Percentiles rank a stretch among this genome's conserved stretches.
Evolutionary conservation across 1,140 invertebrate genomes (phyloP).

Genomic region (Marisa cornuarietis): DNA sequence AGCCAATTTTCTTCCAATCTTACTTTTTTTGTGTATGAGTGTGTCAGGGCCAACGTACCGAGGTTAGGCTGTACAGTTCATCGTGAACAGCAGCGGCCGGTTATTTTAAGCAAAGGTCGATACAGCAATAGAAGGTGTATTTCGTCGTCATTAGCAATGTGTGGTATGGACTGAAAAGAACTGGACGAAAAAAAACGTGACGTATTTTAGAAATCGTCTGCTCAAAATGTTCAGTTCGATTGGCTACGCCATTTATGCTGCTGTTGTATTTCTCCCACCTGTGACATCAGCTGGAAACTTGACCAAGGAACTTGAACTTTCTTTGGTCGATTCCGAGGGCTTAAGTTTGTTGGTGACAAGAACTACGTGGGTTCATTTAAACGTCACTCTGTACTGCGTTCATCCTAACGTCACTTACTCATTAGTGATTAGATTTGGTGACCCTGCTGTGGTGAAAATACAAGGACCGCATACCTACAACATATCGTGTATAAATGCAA

Average conservation of each 20-base stretch:
- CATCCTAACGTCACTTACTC: conserved; percentile 14
- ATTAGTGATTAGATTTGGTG: background rate
- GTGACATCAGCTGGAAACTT: background rate
- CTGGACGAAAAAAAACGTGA: background rate
- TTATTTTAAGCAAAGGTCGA: too few relatives aligned
- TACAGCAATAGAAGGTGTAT: background rate
- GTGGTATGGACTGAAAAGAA: background rate
- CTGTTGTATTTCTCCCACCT: background rate
- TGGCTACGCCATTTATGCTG: background rate
- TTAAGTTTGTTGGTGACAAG: background rate
- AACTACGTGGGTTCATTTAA: background rate
- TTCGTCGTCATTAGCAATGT: background rate
- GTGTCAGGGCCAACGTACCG: too few relatives aligned
- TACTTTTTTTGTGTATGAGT: too few relatives aligned
- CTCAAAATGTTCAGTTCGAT: background rate
- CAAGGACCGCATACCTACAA: background rate
- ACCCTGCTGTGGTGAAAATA: background rate
- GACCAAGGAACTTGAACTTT: conserved; percentile 14
- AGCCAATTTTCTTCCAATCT: too few relatives aligned
- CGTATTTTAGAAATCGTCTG: background rate
- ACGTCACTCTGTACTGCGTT: conserved; percentile 11
- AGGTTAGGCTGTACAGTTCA: too few relatives aligned
- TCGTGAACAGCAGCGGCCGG: too few relatives aligned
- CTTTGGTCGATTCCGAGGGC: background rate
- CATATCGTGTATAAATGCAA: conserved; percentile 1